Base-by-base conservation (phyloP, 2,797 vertebrate species). In the Phylloscopus collybita region DNA sequence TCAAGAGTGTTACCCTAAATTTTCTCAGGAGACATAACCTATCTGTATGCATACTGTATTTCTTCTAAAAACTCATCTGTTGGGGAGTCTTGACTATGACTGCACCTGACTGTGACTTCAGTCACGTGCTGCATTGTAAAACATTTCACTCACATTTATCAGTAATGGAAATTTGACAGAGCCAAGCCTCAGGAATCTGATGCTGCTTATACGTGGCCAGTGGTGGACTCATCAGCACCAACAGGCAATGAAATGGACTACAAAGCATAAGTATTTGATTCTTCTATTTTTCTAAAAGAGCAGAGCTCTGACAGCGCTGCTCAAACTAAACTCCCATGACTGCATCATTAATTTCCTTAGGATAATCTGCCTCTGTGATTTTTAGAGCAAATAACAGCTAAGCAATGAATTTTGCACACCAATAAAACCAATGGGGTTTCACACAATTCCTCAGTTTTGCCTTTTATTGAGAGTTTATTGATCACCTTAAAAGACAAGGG, bases 381-480 rank as follows among this genome's bases (percentile, higher is more conserved):
- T 81, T 69, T 50, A 67, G 42, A 88, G 64, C 38, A 65, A 90
- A 90, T 65, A 78, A 66, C 27, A 85, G 51, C 79, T 88, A 83
- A 88, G 42, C 79, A 83, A 83, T 71, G 47, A 71, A 83, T 90
- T 78, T 57, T 71, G 34, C 32, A 50, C 34, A 36, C 29, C 61
- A 80, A 61, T 71, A 80, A 92, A 93, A 94, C 36, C 82, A 88
- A 44, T 50, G 61, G 13, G 19, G 21, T 80, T 93, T 91, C 69
- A 51, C 0, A 0, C 22, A 60, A 44, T 67, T 88, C 57, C 16
- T 82, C 69, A 70, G 40, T 51, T 82, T 82, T 75, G 59, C 44
- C 56, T 79, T 84, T 36, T 71, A 42, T 42, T 95, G 47, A 34
- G 54, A 85, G 32, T 67, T 91, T 82, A 83, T 16, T 36, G 87